Evolutionary conservation across 1,140 invertebrate species (phyloP).

Genomic region (Forficula auricularia): DNA sequence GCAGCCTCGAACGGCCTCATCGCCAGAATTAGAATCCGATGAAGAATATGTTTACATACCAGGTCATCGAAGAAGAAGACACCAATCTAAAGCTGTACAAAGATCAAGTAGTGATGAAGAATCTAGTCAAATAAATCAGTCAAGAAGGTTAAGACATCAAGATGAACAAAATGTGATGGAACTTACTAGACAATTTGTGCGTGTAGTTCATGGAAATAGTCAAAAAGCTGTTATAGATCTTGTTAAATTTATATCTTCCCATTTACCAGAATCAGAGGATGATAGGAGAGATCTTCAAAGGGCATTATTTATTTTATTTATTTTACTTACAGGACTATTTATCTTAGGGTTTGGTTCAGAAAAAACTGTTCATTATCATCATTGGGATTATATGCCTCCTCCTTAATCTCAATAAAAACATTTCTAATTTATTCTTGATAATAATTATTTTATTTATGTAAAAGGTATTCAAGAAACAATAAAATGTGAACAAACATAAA

Average conservation of each 20-base stretch:
- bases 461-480: too few species aligned
- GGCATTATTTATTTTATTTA: slow-evolving; percentile 50
- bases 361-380: slow-evolving; percentile 53
- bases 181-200: slow-evolving; percentile 41
- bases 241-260: slow-evolving; percentile 35
- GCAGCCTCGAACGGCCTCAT: too few species aligned
- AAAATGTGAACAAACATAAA: too few species aligned
- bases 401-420: slow-evolving; percentile 22
- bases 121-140: slow-evolving; percentile 8
- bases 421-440: neutral
- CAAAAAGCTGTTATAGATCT: slow-evolving; percentile 44
- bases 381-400: slow-evolving; percentile 71
- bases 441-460: neutral
- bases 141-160: neutral
- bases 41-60: slow-evolving; percentile 2
- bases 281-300: slow-evolving; percentile 49
- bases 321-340: slow-evolving; percentile 51
- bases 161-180: slow-evolving; percentile 28
- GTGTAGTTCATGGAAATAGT: slow-evolving; percentile 29
- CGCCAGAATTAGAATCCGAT: slow-evolving; percentile 7
- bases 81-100: slow-evolving; percentile 16
- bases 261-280: slow-evolving; percentile 31
- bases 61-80: slow-evolving; percentile 9
- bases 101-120: slow-evolving; percentile 10
- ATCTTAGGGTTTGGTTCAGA: slow-evolving; percentile 44